phyloP scores from a whole-genome alignment of 2,888 invertebrate species.

The Dyspetes luteomarginatus region DNA sequence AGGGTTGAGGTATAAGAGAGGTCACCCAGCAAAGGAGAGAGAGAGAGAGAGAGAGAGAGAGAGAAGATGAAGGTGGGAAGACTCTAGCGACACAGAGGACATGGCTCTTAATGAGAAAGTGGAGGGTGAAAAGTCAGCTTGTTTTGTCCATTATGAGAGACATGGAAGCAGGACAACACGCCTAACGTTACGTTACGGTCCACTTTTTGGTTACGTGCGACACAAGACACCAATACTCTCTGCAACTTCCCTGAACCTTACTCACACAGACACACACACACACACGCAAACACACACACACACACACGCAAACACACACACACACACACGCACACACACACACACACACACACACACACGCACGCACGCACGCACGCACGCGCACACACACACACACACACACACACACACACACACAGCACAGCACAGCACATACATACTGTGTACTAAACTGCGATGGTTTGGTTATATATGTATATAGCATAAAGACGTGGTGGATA shows the following conservation, averaged over 20 bases:
- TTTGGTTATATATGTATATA: background rate
- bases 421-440: background rate
- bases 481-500: slow-evolving; percentile 48
- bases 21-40: slow-evolving; percentile 16
- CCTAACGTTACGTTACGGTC: slow-evolving; percentile 38
- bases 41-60: slow-evolving; percentile 2
- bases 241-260: background rate
- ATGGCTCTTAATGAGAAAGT: slow-evolving; percentile 64
- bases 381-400: background rate
- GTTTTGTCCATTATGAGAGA: slow-evolving; percentile 60
- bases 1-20: background rate
- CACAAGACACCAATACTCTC: slow-evolving; percentile 32
- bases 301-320: background rate
- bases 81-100: slow-evolving; percentile 50
- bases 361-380: background rate
- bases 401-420: background rate
- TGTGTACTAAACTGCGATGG: too few relatives aligned
- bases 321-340: background rate
- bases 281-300: background rate
- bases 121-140: slow-evolving; percentile 59
- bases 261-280: background rate
- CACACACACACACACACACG: background rate
- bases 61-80: background rate
- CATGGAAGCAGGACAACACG: slow-evolving; percentile 31
- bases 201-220: slow-evolving; percentile 41